Percentiles rank a stretch among this genome's conserved stretches.
Conservation (phyloP, 1,140 invertebrate genomes). For the Drosophila rhopaloa region DNA sequence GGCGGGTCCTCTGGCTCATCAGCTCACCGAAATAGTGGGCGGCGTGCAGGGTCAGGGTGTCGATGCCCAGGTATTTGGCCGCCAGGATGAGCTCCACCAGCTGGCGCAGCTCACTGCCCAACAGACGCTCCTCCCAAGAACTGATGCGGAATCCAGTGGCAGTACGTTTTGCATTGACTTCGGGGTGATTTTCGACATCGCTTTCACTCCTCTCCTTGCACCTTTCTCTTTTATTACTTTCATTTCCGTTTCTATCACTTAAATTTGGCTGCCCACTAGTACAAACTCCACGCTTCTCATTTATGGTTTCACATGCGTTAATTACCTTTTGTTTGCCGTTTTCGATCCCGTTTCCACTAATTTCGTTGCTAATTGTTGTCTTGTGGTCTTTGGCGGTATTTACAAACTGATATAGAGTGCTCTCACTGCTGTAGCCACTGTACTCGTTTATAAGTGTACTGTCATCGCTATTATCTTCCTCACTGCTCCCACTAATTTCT, state of each 20-base stretch:
- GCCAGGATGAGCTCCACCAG: conserved; percentile 46
- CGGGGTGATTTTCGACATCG: too few relatives aligned
- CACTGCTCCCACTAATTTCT: too few relatives aligned
- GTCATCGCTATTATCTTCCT: too few relatives aligned
- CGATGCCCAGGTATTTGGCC: conserved; percentile 31
- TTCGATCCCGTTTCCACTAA: background rate
- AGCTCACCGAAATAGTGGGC: conserved; percentile 19
- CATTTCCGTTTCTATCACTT: background rate
- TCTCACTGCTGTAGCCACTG: too few relatives aligned
- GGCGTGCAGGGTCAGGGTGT: conserved; percentile 19
- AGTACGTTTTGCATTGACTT: too few relatives aligned
- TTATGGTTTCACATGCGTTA: background rate
- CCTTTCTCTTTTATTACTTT: too few relatives aligned
- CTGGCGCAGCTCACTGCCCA: conserved; percentile 20
- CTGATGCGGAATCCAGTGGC: too few relatives aligned
- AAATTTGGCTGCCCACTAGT: background rate
- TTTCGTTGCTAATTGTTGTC: background rate
- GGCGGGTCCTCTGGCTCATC: conserved; percentile 8
- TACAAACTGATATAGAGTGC: too few relatives aligned
- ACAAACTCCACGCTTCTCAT: background rate
- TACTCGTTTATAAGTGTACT: too few relatives aligned
- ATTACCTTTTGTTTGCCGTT: background rate
- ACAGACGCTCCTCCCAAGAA: conserved; percentile 1
- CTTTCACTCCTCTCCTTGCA: too few relatives aligned
- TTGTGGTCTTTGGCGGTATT: too few relatives aligned